Conservation (phyloP, 2,888 invertebrate genomes). For the Acrobasis suavella region DNA sequence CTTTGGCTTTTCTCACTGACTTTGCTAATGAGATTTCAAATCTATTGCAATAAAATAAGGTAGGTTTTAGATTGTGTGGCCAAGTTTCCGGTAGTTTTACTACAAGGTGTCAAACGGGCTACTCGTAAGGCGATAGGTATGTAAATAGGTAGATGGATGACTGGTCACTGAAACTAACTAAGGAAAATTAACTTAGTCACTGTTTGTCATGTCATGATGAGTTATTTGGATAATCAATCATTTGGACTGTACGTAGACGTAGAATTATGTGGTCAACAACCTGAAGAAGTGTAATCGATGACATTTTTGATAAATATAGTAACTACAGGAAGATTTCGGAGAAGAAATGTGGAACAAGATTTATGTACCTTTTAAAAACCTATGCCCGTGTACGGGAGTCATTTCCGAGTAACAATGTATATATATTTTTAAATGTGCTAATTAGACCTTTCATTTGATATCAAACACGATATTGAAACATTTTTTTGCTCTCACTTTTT, state of each 20-base stretch:
- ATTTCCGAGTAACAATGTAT: too few species aligned
- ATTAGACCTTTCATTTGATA: too few species aligned
- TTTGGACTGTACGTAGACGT: not conserved
- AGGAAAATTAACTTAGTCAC: slow-evolving; percentile 26
- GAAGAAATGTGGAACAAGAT: too few species aligned
- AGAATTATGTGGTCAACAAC: not conserved
- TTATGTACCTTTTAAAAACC: too few species aligned
- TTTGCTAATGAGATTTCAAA: slow-evolving; percentile 31
- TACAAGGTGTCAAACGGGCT: slow-evolving; percentile 63
- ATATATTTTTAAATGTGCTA: too few species aligned
- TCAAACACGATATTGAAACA: too few species aligned
- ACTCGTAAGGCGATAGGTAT: slow-evolving; percentile 76
- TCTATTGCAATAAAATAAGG: slow-evolving; percentile 33
- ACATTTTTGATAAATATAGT: not conserved
- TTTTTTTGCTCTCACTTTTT: too few species aligned
- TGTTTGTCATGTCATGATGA: not conserved
- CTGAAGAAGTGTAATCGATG: not conserved
- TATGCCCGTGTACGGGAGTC: too few species aligned
- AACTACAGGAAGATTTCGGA: too few species aligned
- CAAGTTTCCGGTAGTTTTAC: slow-evolving; percentile 70
- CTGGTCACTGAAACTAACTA: slow-evolving; percentile 66
- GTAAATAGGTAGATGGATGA: slow-evolving; percentile 78
- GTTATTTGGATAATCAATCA: slow-evolving; percentile 1
- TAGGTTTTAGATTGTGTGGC: slow-evolving; percentile 38
- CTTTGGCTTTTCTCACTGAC: slow-evolving; percentile 32